phyloP scores from a whole-genome alignment of 2,888 invertebrate species.

The Julus scanicus region DNA sequence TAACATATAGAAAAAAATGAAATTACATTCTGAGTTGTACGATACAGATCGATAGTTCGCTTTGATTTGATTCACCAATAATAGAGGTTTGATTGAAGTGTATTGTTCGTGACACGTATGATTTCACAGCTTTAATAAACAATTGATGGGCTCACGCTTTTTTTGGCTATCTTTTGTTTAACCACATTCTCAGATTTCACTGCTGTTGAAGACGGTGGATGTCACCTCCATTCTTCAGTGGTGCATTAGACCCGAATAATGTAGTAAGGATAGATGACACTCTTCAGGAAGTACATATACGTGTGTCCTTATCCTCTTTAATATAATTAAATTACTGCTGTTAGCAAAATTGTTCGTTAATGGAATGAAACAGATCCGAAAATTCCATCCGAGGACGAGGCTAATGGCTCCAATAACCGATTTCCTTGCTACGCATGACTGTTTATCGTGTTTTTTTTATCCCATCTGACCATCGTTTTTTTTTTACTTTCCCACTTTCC shows the following conservation, averaged over 20 bases:
- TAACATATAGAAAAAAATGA: neutral
- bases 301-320: constrained; percentile 5
- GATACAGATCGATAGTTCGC: too few relatives aligned
- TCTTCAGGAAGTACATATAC: neutral
- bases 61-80: too few relatives aligned
- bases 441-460: neutral
- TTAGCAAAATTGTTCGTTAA: constrained; percentile 9
- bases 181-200: neutral
- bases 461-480: neutral
- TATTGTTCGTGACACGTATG: neutral
- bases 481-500: neutral
- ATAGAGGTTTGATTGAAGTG: neutral
- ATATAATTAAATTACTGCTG: constrained; percentile 28
- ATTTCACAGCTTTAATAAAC: neutral
- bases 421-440: neutral
- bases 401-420: neutral
- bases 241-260: constrained; percentile 24
- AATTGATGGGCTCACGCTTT: neutral
- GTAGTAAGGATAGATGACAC: neutral
- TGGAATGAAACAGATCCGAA: neutral
- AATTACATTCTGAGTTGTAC: neutral
- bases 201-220: neutral
- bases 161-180: neutral
- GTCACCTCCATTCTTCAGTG: neutral
- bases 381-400: neutral